phyloP scores from a whole-genome alignment of 2,113 vertebrate species.

The Saccopteryx bilineata region DNA sequence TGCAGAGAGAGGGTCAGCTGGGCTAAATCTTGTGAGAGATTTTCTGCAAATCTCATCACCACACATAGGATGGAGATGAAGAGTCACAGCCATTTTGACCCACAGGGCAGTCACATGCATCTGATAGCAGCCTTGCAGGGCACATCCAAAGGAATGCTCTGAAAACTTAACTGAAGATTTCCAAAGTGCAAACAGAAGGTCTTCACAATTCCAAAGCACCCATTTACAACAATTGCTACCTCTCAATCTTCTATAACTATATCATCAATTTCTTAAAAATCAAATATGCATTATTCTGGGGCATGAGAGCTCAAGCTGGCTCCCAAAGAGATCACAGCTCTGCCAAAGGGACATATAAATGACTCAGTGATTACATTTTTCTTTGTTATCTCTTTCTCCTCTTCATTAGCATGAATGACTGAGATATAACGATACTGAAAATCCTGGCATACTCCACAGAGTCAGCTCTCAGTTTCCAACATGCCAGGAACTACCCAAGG shows the following conservation, averaged over 20 bases:
- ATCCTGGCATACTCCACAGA: background rate
- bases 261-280: background rate
- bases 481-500: background rate
- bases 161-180: background rate
- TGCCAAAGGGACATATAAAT: background rate
- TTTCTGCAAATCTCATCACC: background rate
- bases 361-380: background rate
- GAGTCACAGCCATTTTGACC: background rate
- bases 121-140: background rate
- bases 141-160: constrained; percentile 44
- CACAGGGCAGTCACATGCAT: constrained; percentile 38
- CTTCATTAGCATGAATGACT: background rate
- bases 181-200: constrained; percentile 10
- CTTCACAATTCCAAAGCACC: constrained; percentile 36
- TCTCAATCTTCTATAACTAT: background rate
- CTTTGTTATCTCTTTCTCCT: background rate
- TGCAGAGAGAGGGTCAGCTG: background rate
- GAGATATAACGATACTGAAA: background rate
- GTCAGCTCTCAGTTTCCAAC: background rate
- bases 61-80: background rate
- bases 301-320: background rate
- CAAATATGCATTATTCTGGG: background rate
- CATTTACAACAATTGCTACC: background rate
- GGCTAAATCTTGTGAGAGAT: background rate
- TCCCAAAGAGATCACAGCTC: background rate